Base-by-base conservation (phyloP, 1,140 invertebrate species). In the Calycopis cecrops region DNA sequence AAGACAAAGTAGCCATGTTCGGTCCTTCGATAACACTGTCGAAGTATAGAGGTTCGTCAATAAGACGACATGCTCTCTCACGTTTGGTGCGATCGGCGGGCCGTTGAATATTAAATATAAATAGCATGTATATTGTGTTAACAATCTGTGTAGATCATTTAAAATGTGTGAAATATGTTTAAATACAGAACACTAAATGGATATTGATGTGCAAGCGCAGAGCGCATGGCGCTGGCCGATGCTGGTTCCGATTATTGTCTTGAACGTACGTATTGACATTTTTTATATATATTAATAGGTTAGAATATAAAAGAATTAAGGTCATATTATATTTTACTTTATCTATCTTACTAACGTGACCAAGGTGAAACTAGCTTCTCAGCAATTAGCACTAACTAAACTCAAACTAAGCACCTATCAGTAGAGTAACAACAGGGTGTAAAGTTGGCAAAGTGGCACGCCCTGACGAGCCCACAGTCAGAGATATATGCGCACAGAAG, bases 141-240 rank as follows among this genome's bases (percentile, higher is more conserved):
- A 33, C 12, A 44, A 44, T 42, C 7, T 42, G 38, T 53, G 28
- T 42, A 10, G 8, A 44, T 53, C 18, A 4, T 53, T 33, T 42
- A 11, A 33, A 40, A 28, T 53, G 38, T 44, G 38, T 48, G 48
- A 57, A 71, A 62, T 65, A 71, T 70, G 60, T 57, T 51, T 56
- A 37, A 63, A 62, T 52, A 62, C 52, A 64, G 49, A 49, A 65
- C 28, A 60, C 52, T 76, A 76, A 68, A 86, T 84, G 80, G 83
- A 86, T 64, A 60, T 70, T 69, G 69, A 76, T 53, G 60, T 56
- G 34, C 62, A 62, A 72, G 54, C 53, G 44, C 57, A 67, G 47
- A 55, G 71, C 57, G 65, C 69, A 53, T 82, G 80, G 83, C 80
- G 75, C 55, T 86, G 79, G 83, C 72, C 77, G 60, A 67, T 86